Conservation (phyloP, 2,888 invertebrate genomes). For the Formica aserva region DNA sequence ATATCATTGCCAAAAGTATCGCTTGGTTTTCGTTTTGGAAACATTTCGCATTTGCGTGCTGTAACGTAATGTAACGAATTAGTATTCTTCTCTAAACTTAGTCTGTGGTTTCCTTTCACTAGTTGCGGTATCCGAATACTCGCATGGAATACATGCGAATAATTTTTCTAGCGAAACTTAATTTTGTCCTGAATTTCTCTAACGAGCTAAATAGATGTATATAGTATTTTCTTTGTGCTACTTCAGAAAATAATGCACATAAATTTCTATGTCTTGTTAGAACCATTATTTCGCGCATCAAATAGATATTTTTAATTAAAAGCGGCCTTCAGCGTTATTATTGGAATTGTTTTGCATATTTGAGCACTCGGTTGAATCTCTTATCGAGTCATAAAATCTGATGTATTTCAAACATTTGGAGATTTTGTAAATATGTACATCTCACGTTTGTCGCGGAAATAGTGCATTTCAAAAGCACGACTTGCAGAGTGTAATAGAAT, state of each 20-base stretch:
- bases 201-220: not conserved
- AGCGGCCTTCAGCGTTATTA: not conserved
- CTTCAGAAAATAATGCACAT: not conserved
- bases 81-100: conserved; percentile 21
- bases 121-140: not conserved
- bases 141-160: not conserved
- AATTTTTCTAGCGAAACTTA: not conserved
- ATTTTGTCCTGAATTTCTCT: not conserved
- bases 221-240: not conserved
- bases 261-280: not conserved
- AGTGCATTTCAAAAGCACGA: not conserved
- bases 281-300: not conserved
- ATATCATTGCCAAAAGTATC: not conserved
- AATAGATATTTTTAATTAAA: not conserved
- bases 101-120: conserved; percentile 25
- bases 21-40: conserved; percentile 1
- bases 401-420: not conserved
- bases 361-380: not conserved
- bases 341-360: conserved; percentile 13
- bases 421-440: not conserved
- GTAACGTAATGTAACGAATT: conserved; percentile 16
- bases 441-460: not conserved
- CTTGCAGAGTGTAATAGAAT: conserved; percentile 7
- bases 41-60: not conserved
- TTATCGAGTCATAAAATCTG: not conserved